Conservation (phyloP, 2,888 invertebrate species). For the Therioaphis trifolii region DNA sequence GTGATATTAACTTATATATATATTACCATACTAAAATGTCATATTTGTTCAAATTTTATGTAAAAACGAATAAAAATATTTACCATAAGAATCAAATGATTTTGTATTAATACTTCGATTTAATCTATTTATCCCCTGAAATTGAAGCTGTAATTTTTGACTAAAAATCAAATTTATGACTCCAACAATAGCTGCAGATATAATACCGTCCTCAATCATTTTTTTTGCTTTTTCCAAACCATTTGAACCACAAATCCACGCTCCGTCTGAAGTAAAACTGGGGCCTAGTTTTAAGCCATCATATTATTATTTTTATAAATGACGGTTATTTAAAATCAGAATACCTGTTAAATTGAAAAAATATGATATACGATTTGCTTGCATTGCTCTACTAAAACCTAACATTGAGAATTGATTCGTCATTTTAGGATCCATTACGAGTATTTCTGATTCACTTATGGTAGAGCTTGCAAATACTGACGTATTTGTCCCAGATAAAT, state of each 20-base stretch:
- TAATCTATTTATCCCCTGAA: slow-evolving; percentile 72
- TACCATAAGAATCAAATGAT: no score
- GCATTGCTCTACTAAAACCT: slow-evolving; percentile 75
- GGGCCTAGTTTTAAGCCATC: no score
- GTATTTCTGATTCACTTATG: slow-evolving; percentile 70
- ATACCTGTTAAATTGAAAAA: slow-evolving; percentile 73
- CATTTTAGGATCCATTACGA: slow-evolving; percentile 38
- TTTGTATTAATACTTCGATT: no score
- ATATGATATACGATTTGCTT: slow-evolving; percentile 74
- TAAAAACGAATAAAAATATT: no score
- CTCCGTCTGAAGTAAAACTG: slow-evolving; percentile 75
- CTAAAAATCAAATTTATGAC: slow-evolving; percentile 73
- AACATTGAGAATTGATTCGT: slow-evolving; percentile 74
- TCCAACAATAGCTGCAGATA: slow-evolving; percentile 74
- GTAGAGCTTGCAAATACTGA: slow-evolving; percentile 70
- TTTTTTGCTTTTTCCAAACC: slow-evolving; percentile 72
- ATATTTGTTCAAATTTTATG: no score
- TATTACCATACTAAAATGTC: no score
- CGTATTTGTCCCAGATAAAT: slow-evolving; percentile 69
- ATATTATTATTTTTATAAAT: no score
- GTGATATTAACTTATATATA: no score
- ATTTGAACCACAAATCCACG: slow-evolving; percentile 76
- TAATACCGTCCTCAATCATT: slow-evolving; percentile 68
- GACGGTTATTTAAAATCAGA: no score
- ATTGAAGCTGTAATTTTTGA: slow-evolving; percentile 74